phyloP scores from a whole-genome alignment of 2,113 vertebrate species.

The Shinisaurus crocodilurus region DNA sequence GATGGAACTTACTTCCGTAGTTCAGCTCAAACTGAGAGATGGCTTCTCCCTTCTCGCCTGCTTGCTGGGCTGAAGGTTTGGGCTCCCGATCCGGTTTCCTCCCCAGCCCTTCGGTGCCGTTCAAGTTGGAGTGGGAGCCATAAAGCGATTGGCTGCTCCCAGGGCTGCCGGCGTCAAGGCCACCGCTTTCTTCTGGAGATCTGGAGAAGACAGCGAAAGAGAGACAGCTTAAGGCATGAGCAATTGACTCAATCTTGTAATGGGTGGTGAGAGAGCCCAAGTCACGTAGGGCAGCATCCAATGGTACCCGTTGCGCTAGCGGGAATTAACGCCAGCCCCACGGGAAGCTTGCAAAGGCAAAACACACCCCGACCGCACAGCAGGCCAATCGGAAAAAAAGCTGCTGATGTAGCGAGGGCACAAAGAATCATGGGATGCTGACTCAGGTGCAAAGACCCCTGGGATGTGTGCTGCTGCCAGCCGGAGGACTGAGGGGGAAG shows the following conservation, averaged over 20 bases:
- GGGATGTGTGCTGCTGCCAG: too few relatives aligned
- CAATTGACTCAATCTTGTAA: fast-evolving
- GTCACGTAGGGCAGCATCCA: not conserved
- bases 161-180: constrained; percentile 63
- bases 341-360: too few relatives aligned
- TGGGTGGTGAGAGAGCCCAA: not conserved
- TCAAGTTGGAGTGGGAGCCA: constrained; percentile 63
- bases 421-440: too few relatives aligned
- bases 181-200: constrained; percentile 84
- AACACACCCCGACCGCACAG: too few relatives aligned
- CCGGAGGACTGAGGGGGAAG: too few relatives aligned
- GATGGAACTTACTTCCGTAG: constrained; percentile 88
- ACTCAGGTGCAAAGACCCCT: too few relatives aligned
- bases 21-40: constrained; percentile 89
- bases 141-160: constrained; percentile 80
- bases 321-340: too few relatives aligned
- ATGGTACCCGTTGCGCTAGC: too few relatives aligned
- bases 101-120: constrained; percentile 71
- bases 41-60: constrained; percentile 82
- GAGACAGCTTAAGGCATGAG: not conserved
- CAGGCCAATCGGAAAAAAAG: too few relatives aligned
- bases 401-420: too few relatives aligned
- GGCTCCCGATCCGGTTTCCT: constrained; percentile 90
- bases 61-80: constrained; percentile 78
- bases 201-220: constrained; percentile 25